Evolutionary conservation across 2,797 vertebrate species (phyloP).

Genomic region (Rhynchotus rufescens): DNA sequence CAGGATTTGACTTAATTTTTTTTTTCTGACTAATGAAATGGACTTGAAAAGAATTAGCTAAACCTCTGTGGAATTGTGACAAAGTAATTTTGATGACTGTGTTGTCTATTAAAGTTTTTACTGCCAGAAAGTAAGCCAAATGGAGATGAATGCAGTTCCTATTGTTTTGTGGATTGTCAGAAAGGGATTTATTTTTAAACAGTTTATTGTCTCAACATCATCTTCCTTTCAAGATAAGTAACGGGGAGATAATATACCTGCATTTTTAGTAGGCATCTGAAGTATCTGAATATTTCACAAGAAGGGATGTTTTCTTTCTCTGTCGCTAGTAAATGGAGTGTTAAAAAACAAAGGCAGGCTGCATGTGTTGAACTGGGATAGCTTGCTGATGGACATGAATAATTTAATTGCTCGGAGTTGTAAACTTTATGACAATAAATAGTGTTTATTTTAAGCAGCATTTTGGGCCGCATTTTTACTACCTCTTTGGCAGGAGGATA

Average conservation of each 20-base stretch:
- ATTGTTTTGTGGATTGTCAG: conserved; percentile 56
- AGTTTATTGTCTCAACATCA: conserved; percentile 56
- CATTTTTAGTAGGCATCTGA: conserved; percentile 55
- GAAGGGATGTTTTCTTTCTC: conserved; percentile 4
- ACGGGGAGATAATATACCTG: conserved; percentile 31
- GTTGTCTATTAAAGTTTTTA: conserved; percentile 55
- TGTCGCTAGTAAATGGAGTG: not conserved
- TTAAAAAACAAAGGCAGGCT: not conserved
- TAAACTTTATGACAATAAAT: not conserved
- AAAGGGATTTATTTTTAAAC: conserved; percentile 62
- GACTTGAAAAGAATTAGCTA: conserved; percentile 73
- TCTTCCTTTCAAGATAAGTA: conserved; percentile 58
- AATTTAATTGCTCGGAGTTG: not conserved
- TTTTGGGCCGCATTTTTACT: not conserved
- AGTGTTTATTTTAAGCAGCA: not conserved
- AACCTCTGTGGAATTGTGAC: conserved; percentile 66
- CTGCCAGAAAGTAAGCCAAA: conserved; percentile 14
- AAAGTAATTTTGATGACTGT: conserved; percentile 65
- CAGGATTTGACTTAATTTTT: conserved; percentile 69
- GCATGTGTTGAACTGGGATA: not conserved
- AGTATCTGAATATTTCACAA: conserved; percentile 31
- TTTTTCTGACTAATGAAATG: conserved; percentile 66
- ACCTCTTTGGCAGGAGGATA: not conserved
- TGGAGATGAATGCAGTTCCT: conserved; percentile 40
- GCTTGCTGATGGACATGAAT: not conserved